These are phyloP conservation scores for Axea sp. DNA, from an alignment of 2,888 invertebrate genomes.

Conservation along the genomic window DNA sequence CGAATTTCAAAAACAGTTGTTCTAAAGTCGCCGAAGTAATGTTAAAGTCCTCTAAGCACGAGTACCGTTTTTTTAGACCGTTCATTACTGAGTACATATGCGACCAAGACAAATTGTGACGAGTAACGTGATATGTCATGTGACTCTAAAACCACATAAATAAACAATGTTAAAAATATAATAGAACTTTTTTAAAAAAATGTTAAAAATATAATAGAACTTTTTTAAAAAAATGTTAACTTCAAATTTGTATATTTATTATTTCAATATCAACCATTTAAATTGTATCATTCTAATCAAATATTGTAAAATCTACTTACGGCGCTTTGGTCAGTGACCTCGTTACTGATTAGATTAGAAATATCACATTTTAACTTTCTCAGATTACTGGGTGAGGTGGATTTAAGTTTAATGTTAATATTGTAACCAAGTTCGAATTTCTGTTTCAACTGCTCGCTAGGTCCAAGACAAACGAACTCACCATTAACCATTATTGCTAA, in stretches of 20 bases:
- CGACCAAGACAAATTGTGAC: conserved; percentile 73
- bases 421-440: conserved; percentile 86
- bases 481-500: conserved; percentile 89
- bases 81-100: conserved; percentile 74
- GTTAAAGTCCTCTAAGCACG: conserved; percentile 74
- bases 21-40: conserved; percentile 76
- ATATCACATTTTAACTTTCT: too few relatives aligned
- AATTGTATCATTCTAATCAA: too few relatives aligned
- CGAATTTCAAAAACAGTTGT: conserved; percentile 75
- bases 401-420: conserved; percentile 80
- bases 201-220: too few relatives aligned
- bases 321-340: conserved; percentile 85
- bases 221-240: too few relatives aligned
- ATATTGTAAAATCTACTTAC: too few relatives aligned
- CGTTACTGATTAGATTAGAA: too few relatives aligned
- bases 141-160: conserved; percentile 66
- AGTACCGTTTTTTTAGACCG: conserved; percentile 66
- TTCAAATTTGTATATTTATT: too few relatives aligned
- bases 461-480: conserved; percentile 86
- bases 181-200: too few relatives aligned
- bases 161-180: too few relatives aligned
- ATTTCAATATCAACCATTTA: too few relatives aligned
- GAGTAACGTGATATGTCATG: conserved; percentile 71
- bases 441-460: conserved; percentile 86
- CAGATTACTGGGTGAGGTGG: conserved; percentile 1